Conservation (phyloP, 2,888 invertebrate genomes). For the Terebella lapidaria region DNA sequence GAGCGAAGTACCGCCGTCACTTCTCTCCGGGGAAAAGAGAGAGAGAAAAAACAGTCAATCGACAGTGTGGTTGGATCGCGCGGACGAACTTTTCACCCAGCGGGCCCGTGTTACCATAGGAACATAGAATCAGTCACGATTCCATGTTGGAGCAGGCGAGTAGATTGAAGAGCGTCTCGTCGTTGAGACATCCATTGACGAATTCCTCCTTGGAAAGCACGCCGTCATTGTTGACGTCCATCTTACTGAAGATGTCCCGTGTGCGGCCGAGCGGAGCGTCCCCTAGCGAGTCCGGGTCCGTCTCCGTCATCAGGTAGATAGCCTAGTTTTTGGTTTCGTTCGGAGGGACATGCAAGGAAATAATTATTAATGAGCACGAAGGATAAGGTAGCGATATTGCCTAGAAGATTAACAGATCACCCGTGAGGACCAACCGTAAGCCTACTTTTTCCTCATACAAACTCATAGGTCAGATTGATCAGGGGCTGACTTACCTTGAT, state of each 20-base stretch:
- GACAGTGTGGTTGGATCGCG: too few relatives aligned
- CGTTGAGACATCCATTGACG: conserved; percentile 89
- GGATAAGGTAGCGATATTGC: neutral
- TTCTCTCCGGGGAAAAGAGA: too few relatives aligned
- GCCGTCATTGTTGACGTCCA: conserved; percentile 97
- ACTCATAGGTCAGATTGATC: too few relatives aligned
- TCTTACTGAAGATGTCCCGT: conserved; percentile 95
- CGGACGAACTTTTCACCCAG: too few relatives aligned
- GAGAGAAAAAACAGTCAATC: too few relatives aligned
- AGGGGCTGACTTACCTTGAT: too few relatives aligned
- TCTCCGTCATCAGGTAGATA: conserved; percentile 94
- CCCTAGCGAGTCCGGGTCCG: conserved; percentile 79
- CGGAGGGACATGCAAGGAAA: neutral
- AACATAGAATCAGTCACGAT: too few relatives aligned
- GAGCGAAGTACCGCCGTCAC: too few relatives aligned
- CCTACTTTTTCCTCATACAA: too few relatives aligned
- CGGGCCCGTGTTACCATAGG: too few relatives aligned
- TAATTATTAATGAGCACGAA: neutral
- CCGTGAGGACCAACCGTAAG: neutral
- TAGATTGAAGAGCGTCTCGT: conserved; percentile 69
- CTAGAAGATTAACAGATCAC: neutral
- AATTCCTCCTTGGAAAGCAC: conserved; percentile 95
- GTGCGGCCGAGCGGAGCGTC: conserved; percentile 87
- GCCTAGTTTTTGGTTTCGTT: conserved; percentile 64
- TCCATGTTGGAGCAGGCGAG: conserved; percentile 21